Evolutionary conservation across 2,888 invertebrate genomes (phyloP).

Genomic region (Xestia rhomboidea): DNA sequence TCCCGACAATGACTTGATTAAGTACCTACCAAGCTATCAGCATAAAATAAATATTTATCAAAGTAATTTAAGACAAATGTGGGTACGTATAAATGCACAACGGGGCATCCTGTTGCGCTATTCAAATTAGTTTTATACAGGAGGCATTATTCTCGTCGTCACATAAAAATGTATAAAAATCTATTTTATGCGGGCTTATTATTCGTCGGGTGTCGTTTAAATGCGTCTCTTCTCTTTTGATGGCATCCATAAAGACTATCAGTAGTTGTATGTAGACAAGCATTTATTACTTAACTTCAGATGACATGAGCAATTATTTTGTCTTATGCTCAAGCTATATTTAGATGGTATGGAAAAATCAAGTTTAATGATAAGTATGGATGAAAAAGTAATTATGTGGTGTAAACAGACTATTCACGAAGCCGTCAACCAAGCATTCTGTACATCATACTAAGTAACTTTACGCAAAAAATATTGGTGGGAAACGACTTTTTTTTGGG

Average conservation of each 20-base stretch:
- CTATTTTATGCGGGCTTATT: conserved; percentile 79
- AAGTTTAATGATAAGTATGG: background rate
- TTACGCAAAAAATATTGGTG: no score
- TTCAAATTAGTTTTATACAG: conserved; percentile 70
- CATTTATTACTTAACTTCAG: conserved; percentile 56
- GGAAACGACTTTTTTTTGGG: no score
- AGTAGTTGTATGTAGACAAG: conserved; percentile 59
- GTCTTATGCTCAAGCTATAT: background rate
- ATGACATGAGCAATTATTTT: conserved; percentile 17
- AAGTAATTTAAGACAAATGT: conserved; percentile 62
- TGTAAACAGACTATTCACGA: no score
- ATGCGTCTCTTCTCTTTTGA: conserved; percentile 74
- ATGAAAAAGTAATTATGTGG: background rate
- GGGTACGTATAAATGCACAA: conserved; percentile 52
- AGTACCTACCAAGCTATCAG: conserved; percentile 21
- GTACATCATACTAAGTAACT: no score
- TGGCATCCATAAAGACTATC: conserved; percentile 69
- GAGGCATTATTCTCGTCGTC: conserved; percentile 71
- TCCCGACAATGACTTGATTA: conserved; percentile 37
- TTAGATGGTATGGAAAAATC: background rate
- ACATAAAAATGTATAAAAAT: conserved; percentile 74
- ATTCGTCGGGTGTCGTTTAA: conserved; percentile 76
- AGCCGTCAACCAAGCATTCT: no score
- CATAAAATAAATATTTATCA: conserved; percentile 59
- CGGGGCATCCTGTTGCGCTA: conserved; percentile 73